These are phyloP conservation scores for Synergus gifuensis DNA, from an alignment of 2,888 invertebrate genomes.

Conservation along the genomic window DNA sequence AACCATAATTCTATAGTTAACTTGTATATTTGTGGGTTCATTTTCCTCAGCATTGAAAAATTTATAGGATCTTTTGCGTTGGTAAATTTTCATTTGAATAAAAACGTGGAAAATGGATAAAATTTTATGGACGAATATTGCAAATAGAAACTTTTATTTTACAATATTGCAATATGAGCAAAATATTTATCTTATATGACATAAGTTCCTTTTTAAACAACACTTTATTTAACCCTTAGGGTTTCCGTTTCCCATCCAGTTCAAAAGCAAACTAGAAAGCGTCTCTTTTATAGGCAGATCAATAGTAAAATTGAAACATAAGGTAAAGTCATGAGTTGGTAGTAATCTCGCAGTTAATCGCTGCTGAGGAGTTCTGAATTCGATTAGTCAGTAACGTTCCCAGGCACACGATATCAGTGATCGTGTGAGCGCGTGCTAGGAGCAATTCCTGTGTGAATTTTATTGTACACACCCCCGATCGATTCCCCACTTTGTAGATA, in stretches of 20 bases:
- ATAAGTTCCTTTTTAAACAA: no score
- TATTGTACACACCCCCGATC: conserved; percentile 69
- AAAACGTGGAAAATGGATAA: no score
- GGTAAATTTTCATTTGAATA: no score
- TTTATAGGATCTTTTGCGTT: no score
- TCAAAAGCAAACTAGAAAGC: neutral
- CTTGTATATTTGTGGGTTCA: neutral
- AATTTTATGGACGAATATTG: no score
- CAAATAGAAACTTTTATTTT: no score
- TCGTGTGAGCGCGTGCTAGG: conserved; percentile 73
- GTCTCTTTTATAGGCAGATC: neutral
- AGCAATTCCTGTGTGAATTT: conserved; percentile 75
- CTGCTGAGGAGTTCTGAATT: conserved; percentile 68
- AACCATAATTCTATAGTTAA: no score
- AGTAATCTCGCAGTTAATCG: conserved; percentile 46
- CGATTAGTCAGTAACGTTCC: conserved; percentile 74
- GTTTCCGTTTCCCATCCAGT: neutral
- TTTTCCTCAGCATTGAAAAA: neutral
- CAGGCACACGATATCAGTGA: conserved; percentile 71
- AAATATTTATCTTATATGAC: no score
- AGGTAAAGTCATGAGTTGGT: conserved; percentile 19
- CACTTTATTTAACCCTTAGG: neutral
- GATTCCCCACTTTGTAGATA: conserved; percentile 47
- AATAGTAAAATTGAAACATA: conserved; percentile 29
- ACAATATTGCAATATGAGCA: no score